Evolutionary conservation across 2,888 invertebrate species (phyloP).

Genomic region (Lithophane ornitopus): DNA sequence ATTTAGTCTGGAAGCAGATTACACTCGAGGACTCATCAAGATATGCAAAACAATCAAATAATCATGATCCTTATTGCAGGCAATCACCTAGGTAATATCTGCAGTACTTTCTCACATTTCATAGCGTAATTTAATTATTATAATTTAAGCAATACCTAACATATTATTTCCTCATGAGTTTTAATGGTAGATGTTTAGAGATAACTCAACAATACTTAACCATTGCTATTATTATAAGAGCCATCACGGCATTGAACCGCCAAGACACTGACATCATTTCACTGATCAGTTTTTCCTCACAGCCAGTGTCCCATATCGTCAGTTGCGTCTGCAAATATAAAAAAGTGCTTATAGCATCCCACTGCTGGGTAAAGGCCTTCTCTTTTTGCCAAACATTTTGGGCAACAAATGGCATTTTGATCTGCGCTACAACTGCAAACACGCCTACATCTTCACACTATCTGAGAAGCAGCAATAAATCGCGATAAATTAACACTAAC

Average conservation of each 20-base stretch:
- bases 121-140: background rate
- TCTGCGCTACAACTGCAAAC: background rate
- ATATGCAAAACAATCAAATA: background rate
- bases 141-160: constrained; percentile 1
- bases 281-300: constrained; percentile 86
- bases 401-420: background rate
- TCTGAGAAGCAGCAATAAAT: background rate
- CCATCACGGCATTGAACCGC: constrained; percentile 86
- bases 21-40: too few species aligned
- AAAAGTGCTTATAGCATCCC: background rate
- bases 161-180: constrained; percentile 25
- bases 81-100: too few species aligned
- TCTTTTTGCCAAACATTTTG: background rate
- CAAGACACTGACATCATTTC: constrained; percentile 88
- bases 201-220: constrained; percentile 66
- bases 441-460: too few species aligned
- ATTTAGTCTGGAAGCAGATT: background rate
- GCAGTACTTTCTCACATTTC: constrained; percentile 5
- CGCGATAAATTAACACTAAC: constrained; percentile 65
- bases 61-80: background rate
- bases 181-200: constrained; percentile 17
- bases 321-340: constrained; percentile 74
- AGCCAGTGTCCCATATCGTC: constrained; percentile 86
- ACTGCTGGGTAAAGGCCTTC: too few species aligned
- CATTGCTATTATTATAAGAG: constrained; percentile 85